A percentile compares a stretch with the other conserved stretches of the same genome.
These are phyloP conservation scores for mouse (Mus musculus) DNA, from an alignment of 2,113 vertebrate genomes.

Conservation along the genomic window GRCm39 chr10:31653501-31654000, in stretches of 20 bases:
- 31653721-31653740: not conserved
- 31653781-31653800: not conserved
- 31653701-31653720: too few species aligned
- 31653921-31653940: not conserved
- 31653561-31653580: not conserved
- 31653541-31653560: not conserved
- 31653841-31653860: not conserved
- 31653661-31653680: not conserved
- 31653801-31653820: not conserved
- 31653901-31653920: not conserved
- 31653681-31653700: not conserved
- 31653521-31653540: not conserved
- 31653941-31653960: not conserved
- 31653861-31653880: too few species aligned
- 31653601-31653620: not conserved
- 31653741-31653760: too few species aligned
- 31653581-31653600: not conserved
- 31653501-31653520: not conserved
- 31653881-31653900: too few species aligned
- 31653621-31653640: not conserved
- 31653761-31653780: not conserved
- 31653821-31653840: not conserved
- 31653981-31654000: not conserved
- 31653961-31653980: constrained; percentile 9
- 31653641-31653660: not conserved